Conservation (phyloP, 1,140 invertebrate species). For the Rhyacophila brunnea region DNA sequence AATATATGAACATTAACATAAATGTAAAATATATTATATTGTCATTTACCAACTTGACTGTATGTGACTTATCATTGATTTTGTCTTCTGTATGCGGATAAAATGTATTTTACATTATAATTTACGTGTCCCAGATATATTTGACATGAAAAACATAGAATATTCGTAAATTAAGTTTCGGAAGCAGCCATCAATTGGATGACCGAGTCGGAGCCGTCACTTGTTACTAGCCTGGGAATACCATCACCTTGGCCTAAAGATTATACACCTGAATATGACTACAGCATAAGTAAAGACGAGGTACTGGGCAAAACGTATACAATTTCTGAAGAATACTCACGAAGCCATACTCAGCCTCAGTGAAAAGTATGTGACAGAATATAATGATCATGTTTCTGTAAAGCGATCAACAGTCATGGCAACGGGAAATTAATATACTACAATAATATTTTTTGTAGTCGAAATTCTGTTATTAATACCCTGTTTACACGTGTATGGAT, state of each 20-base stretch:
- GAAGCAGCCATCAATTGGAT: slow-evolving; percentile 26
- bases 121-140: slow-evolving; percentile 2
- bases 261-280: slow-evolving; percentile 25
- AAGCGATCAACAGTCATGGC: too few relatives aligned
- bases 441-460: too few relatives aligned
- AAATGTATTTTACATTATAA: slow-evolving; percentile 21
- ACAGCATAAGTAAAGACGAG: slow-evolving; percentile 39
- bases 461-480: too few relatives aligned
- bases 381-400: too few relatives aligned
- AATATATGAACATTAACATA: too few relatives aligned
- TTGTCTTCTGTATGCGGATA: neutral
- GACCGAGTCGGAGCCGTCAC: slow-evolving; percentile 13
- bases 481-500: too few relatives aligned
- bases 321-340: slow-evolving; percentile 51
- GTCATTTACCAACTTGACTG: too few relatives aligned
- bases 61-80: too few relatives aligned
- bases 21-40: too few relatives aligned
- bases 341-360: too few relatives aligned
- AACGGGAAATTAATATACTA: too few relatives aligned
- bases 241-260: slow-evolving; percentile 3
- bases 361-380: too few relatives aligned
- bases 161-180: slow-evolving; percentile 19
- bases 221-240: slow-evolving; percentile 3
- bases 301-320: slow-evolving; percentile 57
- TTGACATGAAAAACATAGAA: slow-evolving; percentile 13